A percentile compares a stretch with the other conserved stretches of the same genome.
Conservation (phyloP, 2,113 vertebrate genomes). For the Thamnaconus septentrionalis region DNA sequence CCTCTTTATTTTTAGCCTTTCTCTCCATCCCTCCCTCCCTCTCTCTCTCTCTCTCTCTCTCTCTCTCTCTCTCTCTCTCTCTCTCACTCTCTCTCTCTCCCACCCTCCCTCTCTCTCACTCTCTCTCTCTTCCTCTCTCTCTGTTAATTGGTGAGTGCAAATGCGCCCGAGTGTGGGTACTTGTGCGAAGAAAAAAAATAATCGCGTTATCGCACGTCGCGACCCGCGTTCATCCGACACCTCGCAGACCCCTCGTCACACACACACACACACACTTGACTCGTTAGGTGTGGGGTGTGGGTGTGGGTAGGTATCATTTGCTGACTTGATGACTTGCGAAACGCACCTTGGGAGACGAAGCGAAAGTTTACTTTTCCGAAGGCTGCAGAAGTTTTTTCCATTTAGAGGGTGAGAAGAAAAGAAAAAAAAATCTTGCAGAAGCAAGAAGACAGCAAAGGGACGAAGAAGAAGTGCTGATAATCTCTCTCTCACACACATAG, state of each 20-base stretch:
- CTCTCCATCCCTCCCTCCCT: no score
- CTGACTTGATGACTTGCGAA: slow-evolving; percentile 51
- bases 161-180: slow-evolving; percentile 45
- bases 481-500: no score
- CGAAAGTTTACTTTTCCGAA: slow-evolving; percentile 61
- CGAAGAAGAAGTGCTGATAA: no score
- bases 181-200: no score
- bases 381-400: no score
- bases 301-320: slow-evolving; percentile 23
- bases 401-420: not conserved
- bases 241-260: slow-evolving; percentile 46
- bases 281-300: slow-evolving; percentile 37
- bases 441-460: no score
- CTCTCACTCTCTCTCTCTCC: no score
- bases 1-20: no score
- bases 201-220: slow-evolving; percentile 64
- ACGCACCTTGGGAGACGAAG: slow-evolving; percentile 26
- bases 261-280: slow-evolving; percentile 7
- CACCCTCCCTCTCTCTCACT: no score
- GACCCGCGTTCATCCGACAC: slow-evolving; percentile 42
- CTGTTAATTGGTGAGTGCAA: slow-evolving; percentile 74
- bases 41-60: no score
- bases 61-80: not conserved
- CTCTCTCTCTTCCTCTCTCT: slow-evolving; percentile 22
- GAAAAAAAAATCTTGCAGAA: not conserved